phyloP scores from a whole-genome alignment of 2,113 vertebrate species.

The Labeo catla region DNA sequence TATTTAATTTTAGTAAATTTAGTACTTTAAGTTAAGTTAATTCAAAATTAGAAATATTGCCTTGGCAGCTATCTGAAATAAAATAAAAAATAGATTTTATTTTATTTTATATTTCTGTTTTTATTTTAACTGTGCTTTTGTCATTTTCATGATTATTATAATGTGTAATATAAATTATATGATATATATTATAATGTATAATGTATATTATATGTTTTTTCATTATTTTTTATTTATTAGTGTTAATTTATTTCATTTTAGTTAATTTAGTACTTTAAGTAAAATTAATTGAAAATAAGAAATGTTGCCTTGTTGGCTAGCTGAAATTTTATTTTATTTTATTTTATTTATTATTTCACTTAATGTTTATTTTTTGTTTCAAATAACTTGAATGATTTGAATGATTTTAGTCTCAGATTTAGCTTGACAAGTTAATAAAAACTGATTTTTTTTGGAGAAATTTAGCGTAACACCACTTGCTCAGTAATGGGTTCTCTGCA shows the following conservation, averaged over 20 bases:
- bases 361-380: not conserved
- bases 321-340: not conserved
- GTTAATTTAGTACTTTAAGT: not conserved
- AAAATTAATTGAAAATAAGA: not conserved
- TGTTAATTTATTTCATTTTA: not conserved
- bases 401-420: not conserved
- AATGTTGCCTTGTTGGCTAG: not conserved
- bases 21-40: not conserved
- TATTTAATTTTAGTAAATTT: not conserved
- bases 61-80: not conserved
- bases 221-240: not conserved
- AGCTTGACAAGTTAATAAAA: not conserved
- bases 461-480: not conserved
- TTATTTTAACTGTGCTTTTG: not conserved
- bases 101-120: not conserved
- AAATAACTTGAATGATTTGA: not conserved
- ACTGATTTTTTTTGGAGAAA: no score
- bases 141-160: no score
- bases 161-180: no score
- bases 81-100: no score
- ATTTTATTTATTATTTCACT: not conserved
- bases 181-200: no score
- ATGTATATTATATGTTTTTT: not conserved
- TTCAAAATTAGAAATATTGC: not conserved
- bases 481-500: not conserved